Conservation (phyloP, 2,113 vertebrate genomes). For the Thomomys bottae region DNA sequence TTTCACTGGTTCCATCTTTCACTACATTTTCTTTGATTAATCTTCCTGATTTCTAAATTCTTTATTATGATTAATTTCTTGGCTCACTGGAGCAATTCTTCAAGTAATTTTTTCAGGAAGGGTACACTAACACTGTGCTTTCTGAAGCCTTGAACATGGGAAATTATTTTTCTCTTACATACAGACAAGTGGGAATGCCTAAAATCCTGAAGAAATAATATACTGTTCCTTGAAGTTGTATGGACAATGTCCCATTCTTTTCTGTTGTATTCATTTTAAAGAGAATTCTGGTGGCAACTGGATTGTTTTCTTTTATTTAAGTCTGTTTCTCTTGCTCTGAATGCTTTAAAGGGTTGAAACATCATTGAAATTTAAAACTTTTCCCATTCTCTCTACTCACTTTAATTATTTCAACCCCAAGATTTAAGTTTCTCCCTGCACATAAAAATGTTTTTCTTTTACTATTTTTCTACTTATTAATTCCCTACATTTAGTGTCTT, state of each 20-base stretch:
- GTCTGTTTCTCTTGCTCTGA: neutral
- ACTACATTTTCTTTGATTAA: slow-evolving; percentile 71
- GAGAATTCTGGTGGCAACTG: neutral
- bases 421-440: neutral
- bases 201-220: neutral
- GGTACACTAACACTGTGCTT: neutral
- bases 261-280: neutral
- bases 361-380: neutral
- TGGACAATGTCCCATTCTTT: neutral
- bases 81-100: slow-evolving; percentile 73
- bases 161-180: slow-evolving; percentile 33
- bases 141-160: neutral
- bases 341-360: neutral
- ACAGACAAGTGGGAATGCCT: neutral
- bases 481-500: neutral
- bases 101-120: slow-evolving; percentile 52
- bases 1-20: slow-evolving; percentile 57
- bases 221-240: neutral
- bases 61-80: slow-evolving; percentile 76
- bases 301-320: neutral
- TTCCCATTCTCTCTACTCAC: neutral
- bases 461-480: slow-evolving; percentile 3
- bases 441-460: slow-evolving; percentile 38
- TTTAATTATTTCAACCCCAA: slow-evolving; percentile 10
- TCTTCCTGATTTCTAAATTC: slow-evolving; percentile 71